phyloP scores from a whole-genome alignment of 2,888 invertebrate genomes.

The Microchrysa polita region DNA sequence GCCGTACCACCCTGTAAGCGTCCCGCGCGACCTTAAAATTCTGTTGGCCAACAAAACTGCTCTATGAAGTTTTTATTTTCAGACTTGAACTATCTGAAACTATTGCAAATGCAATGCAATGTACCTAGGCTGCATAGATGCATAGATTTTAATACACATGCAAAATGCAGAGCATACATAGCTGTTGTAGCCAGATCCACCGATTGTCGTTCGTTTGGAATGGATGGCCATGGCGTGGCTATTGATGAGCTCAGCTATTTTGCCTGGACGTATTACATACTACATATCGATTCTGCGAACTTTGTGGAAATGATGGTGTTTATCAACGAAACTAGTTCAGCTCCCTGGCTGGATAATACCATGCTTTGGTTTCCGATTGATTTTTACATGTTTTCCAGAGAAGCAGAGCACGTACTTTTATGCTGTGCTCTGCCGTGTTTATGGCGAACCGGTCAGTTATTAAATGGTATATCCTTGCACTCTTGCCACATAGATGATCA shows the following conservation, averaged over 20 bases:
- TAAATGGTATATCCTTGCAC: background rate
- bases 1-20: constrained; percentile 33
- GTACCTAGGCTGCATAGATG: background rate
- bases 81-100: background rate
- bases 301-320: constrained; percentile 32
- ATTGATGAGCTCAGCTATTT: background rate
- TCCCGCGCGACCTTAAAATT: constrained; percentile 15
- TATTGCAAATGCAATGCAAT: constrained; percentile 4
- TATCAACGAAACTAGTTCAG: constrained; percentile 35
- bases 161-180: constrained; percentile 23
- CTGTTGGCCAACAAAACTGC: background rate
- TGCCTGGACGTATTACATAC: no score
- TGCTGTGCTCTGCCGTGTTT: background rate
- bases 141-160: background rate
- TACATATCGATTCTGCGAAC: constrained; percentile 23
- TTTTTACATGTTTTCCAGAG: constrained; percentile 10
- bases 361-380: constrained; percentile 23
- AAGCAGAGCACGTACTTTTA: constrained; percentile 5
- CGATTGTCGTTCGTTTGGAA: no score
- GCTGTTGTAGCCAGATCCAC: background rate
- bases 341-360: constrained; percentile 11
- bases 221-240: background rate
- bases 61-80: background rate
- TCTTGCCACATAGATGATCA: background rate
- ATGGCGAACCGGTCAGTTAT: constrained; percentile 1